Evolutionary conservation across 2,113 vertebrate species (phyloP).

Genomic region (Phyllostomus hastatus): DNA sequence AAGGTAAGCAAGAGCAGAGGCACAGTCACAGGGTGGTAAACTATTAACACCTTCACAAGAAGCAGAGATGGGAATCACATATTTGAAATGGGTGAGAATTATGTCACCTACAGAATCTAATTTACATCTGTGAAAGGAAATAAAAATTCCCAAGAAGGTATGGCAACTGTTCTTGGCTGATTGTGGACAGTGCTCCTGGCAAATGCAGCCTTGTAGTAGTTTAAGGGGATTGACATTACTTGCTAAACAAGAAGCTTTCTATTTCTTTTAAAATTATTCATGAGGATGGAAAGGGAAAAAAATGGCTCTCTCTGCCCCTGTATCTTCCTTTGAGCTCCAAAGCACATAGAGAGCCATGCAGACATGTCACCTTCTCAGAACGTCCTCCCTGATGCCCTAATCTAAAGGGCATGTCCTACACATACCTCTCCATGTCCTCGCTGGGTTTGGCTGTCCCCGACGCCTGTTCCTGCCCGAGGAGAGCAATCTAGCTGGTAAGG

Average conservation of each 20-base stretch:
- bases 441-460: neutral
- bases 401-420: accelerated
- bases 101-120: neutral
- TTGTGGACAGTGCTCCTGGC: neutral
- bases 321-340: neutral
- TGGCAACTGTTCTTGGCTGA: neutral
- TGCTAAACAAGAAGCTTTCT: neutral
- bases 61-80: neutral
- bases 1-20: neutral
- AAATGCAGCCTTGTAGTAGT: neutral
- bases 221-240: neutral
- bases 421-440: accelerated
- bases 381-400: neutral
- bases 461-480: neutral
- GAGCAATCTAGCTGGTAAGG: too few species aligned
- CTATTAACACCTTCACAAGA: constrained; percentile 17
- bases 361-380: neutral
- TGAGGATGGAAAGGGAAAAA: neutral
- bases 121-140: neutral
- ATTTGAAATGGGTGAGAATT: constrained; percentile 13
- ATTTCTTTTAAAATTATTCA: neutral
- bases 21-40: neutral
- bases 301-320: neutral
- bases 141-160: neutral
- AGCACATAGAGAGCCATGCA: neutral